A percentile compares a stretch with the other conserved stretches of the same genome.
Conservation (phyloP, 2,888 invertebrate species). For the Trissoscelio sp. region DNA sequence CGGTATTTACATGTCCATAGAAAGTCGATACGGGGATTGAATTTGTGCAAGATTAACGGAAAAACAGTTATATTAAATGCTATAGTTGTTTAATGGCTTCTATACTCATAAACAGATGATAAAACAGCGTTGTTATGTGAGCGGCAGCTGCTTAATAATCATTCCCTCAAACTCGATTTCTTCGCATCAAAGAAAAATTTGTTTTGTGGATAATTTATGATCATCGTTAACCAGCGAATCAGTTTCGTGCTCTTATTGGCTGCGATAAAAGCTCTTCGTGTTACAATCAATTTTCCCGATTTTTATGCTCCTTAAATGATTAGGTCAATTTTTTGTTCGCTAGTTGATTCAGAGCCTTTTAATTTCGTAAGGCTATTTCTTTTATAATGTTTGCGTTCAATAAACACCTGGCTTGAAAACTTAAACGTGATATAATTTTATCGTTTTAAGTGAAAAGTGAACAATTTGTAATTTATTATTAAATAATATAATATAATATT, state of each 20-base stretch:
- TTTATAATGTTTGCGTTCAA: background rate
- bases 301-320: constrained; percentile 10
- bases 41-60: constrained; percentile 19
- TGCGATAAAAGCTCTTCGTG: constrained; percentile 2
- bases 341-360: background rate
- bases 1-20: constrained; percentile 15
- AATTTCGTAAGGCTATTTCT: constrained; percentile 11
- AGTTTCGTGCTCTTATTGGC: background rate
- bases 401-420: background rate
- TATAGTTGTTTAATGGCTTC: constrained; percentile 10
- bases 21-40: constrained; percentile 3
- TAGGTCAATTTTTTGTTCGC: background rate
- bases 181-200: constrained; percentile 6
- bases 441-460: background rate
- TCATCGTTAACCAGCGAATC: constrained; percentile 21
- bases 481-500: no score
- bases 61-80: constrained; percentile 16
- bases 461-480: no score
- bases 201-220: constrained; percentile 28
- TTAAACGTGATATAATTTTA: background rate
- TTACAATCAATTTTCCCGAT: constrained; percentile 28
- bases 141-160: constrained; percentile 34
- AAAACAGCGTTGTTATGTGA: constrained; percentile 23
- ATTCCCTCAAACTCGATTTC: constrained; percentile 16
- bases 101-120: constrained; percentile 35